These are phyloP conservation scores for Sebastes matsubarae DNA, from an alignment of 2,797 vertebrate species.

Conservation along the genomic window DNA sequence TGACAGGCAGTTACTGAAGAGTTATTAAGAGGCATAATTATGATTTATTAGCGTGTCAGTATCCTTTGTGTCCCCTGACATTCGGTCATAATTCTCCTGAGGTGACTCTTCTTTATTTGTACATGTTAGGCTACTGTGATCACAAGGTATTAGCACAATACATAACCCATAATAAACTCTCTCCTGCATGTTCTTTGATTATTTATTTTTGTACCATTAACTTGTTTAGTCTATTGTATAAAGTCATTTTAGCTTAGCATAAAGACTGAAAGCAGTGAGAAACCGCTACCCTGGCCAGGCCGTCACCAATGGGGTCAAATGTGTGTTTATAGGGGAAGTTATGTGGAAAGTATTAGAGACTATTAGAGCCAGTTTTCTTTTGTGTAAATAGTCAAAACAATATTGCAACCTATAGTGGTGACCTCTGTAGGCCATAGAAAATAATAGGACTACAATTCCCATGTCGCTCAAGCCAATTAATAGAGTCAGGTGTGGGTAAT, in stretches of 20 bases:
- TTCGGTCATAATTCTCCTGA: slow-evolving; percentile 6
- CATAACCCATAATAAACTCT: not conserved
- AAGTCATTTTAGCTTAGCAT: not conserved
- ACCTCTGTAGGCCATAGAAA: no score
- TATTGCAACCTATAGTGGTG: no score
- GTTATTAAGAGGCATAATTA: slow-evolving; percentile 8
- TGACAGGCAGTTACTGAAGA: slow-evolving; percentile 2
- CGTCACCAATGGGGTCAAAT: no score
- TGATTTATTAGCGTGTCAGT: slow-evolving; percentile 28
- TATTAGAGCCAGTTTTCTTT: no score
- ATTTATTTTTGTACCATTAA: not conserved
- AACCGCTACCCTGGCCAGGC: no score
- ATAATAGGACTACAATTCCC: no score
- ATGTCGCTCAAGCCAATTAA: no score
- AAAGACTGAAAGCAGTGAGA: no score
- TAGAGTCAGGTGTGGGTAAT: no score
- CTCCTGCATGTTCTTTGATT: not conserved
- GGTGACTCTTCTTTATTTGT: slow-evolving; percentile 37
- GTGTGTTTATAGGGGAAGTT: no score
- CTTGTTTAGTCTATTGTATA: not conserved
- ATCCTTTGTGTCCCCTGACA: slow-evolving; percentile 28
- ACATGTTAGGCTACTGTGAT: not conserved
- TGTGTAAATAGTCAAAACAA: no score
- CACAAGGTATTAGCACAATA: not conserved
- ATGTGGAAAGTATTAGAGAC: no score